phyloP scores from a whole-genome alignment of 2,888 invertebrate species.

The Cosmorhoe ocellata region DNA sequence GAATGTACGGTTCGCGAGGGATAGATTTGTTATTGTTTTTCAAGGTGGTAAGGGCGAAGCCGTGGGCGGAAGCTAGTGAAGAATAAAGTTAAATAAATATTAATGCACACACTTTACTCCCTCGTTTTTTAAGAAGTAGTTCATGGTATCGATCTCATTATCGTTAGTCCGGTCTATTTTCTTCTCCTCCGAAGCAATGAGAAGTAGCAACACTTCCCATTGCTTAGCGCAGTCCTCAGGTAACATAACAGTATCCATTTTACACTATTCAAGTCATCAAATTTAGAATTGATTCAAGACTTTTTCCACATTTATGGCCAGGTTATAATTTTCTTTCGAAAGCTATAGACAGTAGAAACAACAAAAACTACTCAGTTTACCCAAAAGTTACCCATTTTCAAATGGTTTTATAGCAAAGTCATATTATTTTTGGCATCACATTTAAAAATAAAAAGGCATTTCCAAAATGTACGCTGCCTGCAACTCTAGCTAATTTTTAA shows the following conservation, averaged over 20 bases:
- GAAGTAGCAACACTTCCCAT: conserved; percentile 70
- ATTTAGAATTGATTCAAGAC: conserved; percentile 23
- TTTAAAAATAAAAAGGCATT: too few species aligned
- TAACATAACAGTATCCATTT: conserved; percentile 52
- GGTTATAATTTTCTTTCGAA: too few species aligned
- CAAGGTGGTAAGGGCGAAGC: too few species aligned
- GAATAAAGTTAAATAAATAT: not conserved
- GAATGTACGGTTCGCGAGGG: too few species aligned
- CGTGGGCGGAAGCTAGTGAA: not conserved
- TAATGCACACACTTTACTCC: conserved; percentile 56
- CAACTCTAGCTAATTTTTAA: too few species aligned
- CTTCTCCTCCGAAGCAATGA: conserved; percentile 71
- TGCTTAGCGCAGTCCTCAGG: conserved; percentile 69
- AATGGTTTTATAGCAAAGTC: too few species aligned
- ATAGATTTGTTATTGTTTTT: too few species aligned
- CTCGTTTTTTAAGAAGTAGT: conserved; percentile 64
- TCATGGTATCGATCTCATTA: conserved; percentile 67
- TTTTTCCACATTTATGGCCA: conserved; percentile 14
- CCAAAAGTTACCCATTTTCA: too few species aligned
- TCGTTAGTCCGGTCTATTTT: conserved; percentile 67
- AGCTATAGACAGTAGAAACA: too few species aligned
- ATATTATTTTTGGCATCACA: too few species aligned
- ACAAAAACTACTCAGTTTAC: too few species aligned
- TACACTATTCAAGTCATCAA: conserved; percentile 4
- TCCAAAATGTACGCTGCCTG: too few species aligned